Percentiles rank a stretch among this genome's conserved stretches.
Evolutionary conservation across 2,113 vertebrate genomes (phyloP).

Genomic region (Callionymus lyra): DNA sequence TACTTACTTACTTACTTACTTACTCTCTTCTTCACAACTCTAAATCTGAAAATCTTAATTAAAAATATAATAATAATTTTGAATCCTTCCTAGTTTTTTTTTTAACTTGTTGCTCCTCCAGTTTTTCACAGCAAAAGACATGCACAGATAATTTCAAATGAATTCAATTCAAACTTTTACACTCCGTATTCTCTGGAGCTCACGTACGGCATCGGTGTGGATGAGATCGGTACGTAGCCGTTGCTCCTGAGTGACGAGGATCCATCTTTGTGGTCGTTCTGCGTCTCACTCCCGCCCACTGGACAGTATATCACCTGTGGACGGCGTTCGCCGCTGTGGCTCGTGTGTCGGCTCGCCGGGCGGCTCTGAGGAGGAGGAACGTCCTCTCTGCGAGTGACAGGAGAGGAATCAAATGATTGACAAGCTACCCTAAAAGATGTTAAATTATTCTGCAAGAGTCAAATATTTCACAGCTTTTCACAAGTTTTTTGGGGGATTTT

Average conservation of each 20-base stretch:
- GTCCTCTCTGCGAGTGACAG: conserved; percentile 51
- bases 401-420: background rate
- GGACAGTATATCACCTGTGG: conserved; percentile 37
- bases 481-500: no score
- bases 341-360: conserved; percentile 38
- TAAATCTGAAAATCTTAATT: no score
- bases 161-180: conserved; percentile 19
- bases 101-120: no score
- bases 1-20: no score
- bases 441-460: no score
- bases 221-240: conserved; percentile 15
- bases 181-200: conserved; percentile 39
- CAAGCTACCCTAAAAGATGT: no score
- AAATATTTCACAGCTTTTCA: no score
- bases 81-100: no score
- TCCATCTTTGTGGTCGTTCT: conserved; percentile 1
- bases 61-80: no score
- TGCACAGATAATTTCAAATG: no score
- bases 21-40: no score
- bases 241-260: conserved; percentile 17
- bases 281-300: conserved; percentile 1
- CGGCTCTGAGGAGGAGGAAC: conserved; percentile 52
- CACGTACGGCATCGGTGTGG: conserved; percentile 12
- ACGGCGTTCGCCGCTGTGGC: conserved; percentile 20
- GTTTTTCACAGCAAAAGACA: no score